These are phyloP conservation scores for Fregata magnificens DNA, from an alignment of 2,113 vertebrate species.

Conservation along the genomic window DNA sequence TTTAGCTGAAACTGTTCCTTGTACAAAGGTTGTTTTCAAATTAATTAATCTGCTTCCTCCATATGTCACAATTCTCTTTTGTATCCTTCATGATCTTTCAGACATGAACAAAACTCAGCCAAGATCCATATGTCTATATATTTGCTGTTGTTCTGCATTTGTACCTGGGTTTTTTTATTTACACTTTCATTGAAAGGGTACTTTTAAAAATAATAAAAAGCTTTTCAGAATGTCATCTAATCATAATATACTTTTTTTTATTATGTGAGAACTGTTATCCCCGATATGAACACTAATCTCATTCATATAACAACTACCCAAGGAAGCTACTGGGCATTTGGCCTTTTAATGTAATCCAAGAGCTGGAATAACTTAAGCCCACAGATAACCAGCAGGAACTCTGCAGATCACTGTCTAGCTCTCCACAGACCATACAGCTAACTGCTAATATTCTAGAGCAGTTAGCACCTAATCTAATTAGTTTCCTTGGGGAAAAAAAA, in stretches of 20 bases:
- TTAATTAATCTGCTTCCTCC: conserved; percentile 66
- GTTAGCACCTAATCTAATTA: conserved; percentile 31
- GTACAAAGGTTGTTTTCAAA: conserved; percentile 53
- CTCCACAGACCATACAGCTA: not conserved
- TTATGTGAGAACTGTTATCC: not conserved
- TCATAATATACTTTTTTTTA: not conserved
- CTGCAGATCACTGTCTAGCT: not conserved
- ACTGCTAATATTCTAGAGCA: not conserved
- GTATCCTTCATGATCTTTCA: conserved; percentile 46
- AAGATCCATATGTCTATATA: conserved; percentile 33
- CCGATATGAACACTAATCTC: not conserved
- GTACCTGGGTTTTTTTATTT: not conserved
- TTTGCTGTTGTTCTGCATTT: not conserved
- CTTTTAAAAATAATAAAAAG: not conserved
- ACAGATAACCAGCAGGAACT: not conserved
- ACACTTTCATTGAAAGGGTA: not conserved
- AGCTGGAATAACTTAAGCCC: not conserved
- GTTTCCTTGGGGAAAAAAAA: not conserved
- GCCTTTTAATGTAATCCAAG: not conserved
- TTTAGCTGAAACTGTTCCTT: conserved; percentile 23
- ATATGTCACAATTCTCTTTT: conserved; percentile 52
- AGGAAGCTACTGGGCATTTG: not conserved
- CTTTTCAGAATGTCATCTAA: not conserved
- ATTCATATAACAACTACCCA: not conserved
- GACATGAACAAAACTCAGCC: conserved; percentile 27